Conservation (phyloP, 2,888 invertebrate genomes). For the Augochlorella aurata region DNA sequence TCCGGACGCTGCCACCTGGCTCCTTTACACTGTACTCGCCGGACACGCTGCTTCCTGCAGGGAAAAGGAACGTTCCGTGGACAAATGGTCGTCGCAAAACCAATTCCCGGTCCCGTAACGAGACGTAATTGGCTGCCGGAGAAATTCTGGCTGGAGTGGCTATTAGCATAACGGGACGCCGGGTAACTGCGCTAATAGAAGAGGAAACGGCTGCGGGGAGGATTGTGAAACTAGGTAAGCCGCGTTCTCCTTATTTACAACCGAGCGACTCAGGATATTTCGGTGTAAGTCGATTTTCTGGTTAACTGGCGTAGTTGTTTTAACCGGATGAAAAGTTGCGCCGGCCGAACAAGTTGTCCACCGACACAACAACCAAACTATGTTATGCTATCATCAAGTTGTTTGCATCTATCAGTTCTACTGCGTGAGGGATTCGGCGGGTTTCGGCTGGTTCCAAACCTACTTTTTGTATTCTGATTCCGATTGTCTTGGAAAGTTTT, state of each 20-base stretch:
- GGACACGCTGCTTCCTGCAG: constrained; percentile 76
- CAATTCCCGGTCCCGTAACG: constrained; percentile 33
- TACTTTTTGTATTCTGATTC: too few relatives aligned
- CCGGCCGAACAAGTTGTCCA: neutral
- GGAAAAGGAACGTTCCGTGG: constrained; percentile 11
- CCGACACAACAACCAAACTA: neutral
- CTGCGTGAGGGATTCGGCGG: too few relatives aligned
- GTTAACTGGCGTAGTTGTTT: neutral
- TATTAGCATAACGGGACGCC: constrained; percentile 33
- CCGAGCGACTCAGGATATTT: constrained; percentile 11
- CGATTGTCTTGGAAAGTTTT: too few relatives aligned
- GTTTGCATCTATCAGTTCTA: neutral
- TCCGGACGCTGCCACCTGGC: constrained; percentile 79
- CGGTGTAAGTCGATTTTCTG: constrained; percentile 4
- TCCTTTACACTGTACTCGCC: constrained; percentile 81
- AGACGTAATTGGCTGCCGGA: constrained; percentile 29
- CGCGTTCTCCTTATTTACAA: constrained; percentile 11
- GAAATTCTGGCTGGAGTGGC: constrained; percentile 25
- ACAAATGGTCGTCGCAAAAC: constrained; percentile 14
- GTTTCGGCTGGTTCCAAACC: too few relatives aligned
- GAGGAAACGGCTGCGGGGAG: neutral
- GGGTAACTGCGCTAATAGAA: constrained; percentile 8
- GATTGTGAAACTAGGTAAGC: neutral
- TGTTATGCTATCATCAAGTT: neutral
- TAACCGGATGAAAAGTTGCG: constrained; percentile 5